These are phyloP conservation scores for Epizoanthus fatuus DNA, from an alignment of 92 coral and sea anemone species.

Conservation along the genomic window DNA sequence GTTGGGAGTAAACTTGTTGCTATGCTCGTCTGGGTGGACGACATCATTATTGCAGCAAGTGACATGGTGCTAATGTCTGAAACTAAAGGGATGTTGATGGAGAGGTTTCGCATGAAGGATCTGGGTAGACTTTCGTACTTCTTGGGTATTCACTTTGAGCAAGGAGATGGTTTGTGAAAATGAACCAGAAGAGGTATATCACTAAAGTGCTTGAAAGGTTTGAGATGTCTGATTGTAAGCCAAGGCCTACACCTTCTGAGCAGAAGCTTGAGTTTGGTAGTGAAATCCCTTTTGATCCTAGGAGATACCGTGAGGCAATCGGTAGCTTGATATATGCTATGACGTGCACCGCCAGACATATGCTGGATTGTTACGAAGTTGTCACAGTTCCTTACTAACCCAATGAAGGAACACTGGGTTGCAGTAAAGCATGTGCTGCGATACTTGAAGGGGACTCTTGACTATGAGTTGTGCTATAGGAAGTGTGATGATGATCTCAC, in stretches of 20 bases:
- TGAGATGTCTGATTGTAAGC: constrained; percentile 64
- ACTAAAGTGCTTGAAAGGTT: constrained; percentile 52
- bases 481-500: constrained; percentile 38
- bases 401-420: constrained; percentile 43
- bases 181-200: constrained; percentile 49
- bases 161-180: constrained; percentile 56
- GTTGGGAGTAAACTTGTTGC: constrained; percentile 2
- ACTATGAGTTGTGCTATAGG: constrained; percentile 30
- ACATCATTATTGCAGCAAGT: constrained; percentile 59
- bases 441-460: constrained; percentile 58
- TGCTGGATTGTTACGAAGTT: constrained; percentile 52
- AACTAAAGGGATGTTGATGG: constrained; percentile 45
- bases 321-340: constrained; percentile 57
- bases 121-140: constrained; percentile 60
- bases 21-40: constrained; percentile 55
- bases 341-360: constrained; percentile 66
- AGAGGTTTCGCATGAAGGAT: constrained; percentile 69
- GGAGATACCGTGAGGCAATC: constrained; percentile 45
- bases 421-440: constrained; percentile 58
- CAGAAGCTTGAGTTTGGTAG: constrained; percentile 53
- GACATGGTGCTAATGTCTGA: constrained; percentile 46
- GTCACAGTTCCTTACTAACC: constrained; percentile 40
- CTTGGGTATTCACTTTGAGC: constrained; percentile 48
- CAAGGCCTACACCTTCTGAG: constrained; percentile 60
- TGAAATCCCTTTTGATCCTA: constrained; percentile 44